Evolutionary conservation across 2,797 vertebrate species (phyloP).

Genomic region (Megalops cyprinoides): DNA sequence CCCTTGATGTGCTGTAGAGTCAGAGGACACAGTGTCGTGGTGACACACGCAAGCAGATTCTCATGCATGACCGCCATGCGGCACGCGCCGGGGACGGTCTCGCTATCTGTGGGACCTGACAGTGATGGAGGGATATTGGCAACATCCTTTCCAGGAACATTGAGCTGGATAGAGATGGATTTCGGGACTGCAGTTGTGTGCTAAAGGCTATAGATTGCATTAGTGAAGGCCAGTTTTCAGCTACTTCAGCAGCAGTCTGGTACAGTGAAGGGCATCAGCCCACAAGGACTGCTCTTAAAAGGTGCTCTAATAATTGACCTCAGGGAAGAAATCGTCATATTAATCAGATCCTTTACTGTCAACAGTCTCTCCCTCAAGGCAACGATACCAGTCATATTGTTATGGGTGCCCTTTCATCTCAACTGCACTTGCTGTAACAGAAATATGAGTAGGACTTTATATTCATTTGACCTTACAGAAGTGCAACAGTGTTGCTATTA

Average conservation of each 20-base stretch:
- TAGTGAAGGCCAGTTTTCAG: conserved; percentile 48
- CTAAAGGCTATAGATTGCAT: conserved; percentile 58
- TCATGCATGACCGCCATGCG: background rate
- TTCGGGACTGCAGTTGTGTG: conserved; percentile 41
- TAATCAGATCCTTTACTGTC: background rate
- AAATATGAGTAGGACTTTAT: too few species aligned
- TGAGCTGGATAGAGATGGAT: conserved; percentile 58
- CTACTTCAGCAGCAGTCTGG: background rate
- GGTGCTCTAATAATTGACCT: background rate
- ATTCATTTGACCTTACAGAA: too few species aligned
- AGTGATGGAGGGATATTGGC: conserved; percentile 57
- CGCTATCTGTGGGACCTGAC: background rate
- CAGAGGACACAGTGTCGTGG: conserved; percentile 42
- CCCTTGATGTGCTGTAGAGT: conserved; percentile 11
- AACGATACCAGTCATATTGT: too few species aligned
- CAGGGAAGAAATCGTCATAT: background rate
- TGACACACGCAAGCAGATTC: conserved; percentile 48
- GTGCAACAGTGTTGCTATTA: too few species aligned
- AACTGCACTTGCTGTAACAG: too few species aligned
- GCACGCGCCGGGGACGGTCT: background rate
- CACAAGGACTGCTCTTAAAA: conserved; percentile 17
- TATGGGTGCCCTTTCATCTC: too few species aligned
- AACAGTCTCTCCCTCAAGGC: background rate
- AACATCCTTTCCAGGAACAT: conserved; percentile 44
- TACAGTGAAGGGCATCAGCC: conserved; percentile 11